These are phyloP conservation scores for Ahaetulla prasina DNA, from an alignment of 2,113 vertebrate genomes.

Conservation along the genomic window DNA sequence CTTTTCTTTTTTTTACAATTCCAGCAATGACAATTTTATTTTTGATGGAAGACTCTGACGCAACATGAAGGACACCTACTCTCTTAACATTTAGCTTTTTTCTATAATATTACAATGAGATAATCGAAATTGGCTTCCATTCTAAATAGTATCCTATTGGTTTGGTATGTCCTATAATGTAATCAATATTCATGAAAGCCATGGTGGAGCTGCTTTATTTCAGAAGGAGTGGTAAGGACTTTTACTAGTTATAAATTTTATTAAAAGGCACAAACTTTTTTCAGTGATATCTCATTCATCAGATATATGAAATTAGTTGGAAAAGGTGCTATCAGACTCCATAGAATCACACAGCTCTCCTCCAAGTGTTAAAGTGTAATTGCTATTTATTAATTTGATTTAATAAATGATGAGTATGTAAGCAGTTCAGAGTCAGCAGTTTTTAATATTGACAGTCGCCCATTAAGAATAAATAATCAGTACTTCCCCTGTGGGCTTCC, in stretches of 20 bases:
- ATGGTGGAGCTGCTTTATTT: neutral
- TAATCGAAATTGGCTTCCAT: neutral
- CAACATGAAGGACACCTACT: neutral
- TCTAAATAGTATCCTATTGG: neutral
- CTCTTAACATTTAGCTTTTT: neutral
- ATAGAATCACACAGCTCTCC: neutral
- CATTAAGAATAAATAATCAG: neutral
- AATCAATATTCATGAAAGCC: neutral
- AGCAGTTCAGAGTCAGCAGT: neutral
- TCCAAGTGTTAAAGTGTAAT: neutral
- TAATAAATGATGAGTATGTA: neutral
- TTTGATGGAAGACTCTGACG: neutral
- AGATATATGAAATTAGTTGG: neutral
- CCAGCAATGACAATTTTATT: neutral
- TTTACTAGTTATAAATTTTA: neutral
- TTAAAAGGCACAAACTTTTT: neutral
- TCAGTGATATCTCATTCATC: neutral
- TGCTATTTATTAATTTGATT: neutral
- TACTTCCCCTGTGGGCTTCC: neutral
- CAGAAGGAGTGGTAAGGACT: neutral
- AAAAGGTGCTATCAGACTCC: neutral
- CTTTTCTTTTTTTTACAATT: fast-evolving
- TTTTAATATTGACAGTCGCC: neutral
- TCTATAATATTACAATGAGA: fast-evolving
- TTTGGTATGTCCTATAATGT: fast-evolving